These are phyloP conservation scores for Centropus bengalensis DNA, from an alignment of 2,113 vertebrate species.

Conservation along the genomic window DNA sequence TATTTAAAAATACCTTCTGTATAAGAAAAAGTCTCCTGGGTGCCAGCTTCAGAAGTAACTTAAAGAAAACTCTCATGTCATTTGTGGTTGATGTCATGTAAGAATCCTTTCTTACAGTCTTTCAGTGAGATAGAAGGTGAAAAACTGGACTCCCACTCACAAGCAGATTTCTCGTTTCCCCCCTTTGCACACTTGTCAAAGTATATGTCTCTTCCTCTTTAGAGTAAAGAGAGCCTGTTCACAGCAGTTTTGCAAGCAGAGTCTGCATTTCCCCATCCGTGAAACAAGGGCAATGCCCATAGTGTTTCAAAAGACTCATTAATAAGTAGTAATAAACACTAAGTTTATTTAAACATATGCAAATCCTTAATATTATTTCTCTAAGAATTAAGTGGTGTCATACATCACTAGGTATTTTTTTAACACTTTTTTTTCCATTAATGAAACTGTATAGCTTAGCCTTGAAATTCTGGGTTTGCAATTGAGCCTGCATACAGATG, in stretches of 20 bases:
- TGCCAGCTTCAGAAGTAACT: slow-evolving; percentile 57
- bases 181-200: slow-evolving; percentile 55
- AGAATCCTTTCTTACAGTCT: slow-evolving; percentile 37
- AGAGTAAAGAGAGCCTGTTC: neutral
- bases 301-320: neutral
- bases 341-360: neutral
- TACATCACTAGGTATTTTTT: neutral
- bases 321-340: neutral
- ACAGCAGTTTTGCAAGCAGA: neutral
- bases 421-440: neutral
- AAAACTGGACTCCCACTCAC: slow-evolving; percentile 63
- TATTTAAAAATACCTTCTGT: slow-evolving; percentile 65
- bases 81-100: slow-evolving; percentile 46
- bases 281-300: neutral
- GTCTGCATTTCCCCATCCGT: neutral
- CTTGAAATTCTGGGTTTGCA: neutral
- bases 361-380: neutral
- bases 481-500: neutral
- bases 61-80: slow-evolving; percentile 66
- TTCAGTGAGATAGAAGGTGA: slow-evolving; percentile 17
- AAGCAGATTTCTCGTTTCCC: neutral
- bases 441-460: neutral
- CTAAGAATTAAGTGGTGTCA: neutral
- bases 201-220: slow-evolving; percentile 27
- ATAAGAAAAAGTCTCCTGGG: slow-evolving; percentile 54